These are phyloP conservation scores for Geococcyx californianus DNA, from an alignment of 2,113 vertebrate species.

Conservation along the genomic window DNA sequence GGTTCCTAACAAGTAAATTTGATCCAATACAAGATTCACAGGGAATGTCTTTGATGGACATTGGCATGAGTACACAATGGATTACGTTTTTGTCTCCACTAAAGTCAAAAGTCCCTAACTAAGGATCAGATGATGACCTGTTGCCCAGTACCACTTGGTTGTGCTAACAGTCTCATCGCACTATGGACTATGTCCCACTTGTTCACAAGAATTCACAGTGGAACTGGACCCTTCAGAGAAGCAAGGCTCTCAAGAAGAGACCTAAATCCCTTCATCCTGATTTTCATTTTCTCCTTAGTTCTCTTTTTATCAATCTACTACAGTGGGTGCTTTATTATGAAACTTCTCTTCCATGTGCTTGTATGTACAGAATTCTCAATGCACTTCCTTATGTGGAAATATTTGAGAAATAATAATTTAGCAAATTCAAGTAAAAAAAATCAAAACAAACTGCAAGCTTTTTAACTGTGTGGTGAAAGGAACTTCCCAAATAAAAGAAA, in stretches of 20 bases:
- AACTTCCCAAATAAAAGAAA: background rate
- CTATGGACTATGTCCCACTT: accelerated
- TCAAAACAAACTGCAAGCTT: background rate
- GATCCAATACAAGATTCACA: background rate
- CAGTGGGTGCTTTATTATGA: background rate
- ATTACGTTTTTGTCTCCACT: background rate
- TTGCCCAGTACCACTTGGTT: background rate
- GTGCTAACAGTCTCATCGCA: accelerated
- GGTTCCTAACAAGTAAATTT: background rate
- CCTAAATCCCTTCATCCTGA: background rate
- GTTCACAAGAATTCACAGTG: background rate
- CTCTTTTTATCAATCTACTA: background rate
- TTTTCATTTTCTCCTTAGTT: background rate
- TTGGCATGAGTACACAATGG: accelerated
- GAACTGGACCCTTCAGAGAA: background rate
- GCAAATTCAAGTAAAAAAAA: background rate
- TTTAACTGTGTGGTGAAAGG: background rate
- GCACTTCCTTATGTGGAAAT: background rate
- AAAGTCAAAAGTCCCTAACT: background rate
- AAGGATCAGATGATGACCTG: background rate
- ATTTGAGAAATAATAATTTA: background rate
- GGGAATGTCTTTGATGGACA: background rate
- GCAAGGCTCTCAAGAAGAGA: background rate
- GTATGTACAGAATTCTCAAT: background rate
- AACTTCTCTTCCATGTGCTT: background rate